Evolutionary conservation across 2,888 invertebrate genomes (phyloP), one percentile per base, ranked within the genome.

Genomic region (Aphrophora alni): DNA sequence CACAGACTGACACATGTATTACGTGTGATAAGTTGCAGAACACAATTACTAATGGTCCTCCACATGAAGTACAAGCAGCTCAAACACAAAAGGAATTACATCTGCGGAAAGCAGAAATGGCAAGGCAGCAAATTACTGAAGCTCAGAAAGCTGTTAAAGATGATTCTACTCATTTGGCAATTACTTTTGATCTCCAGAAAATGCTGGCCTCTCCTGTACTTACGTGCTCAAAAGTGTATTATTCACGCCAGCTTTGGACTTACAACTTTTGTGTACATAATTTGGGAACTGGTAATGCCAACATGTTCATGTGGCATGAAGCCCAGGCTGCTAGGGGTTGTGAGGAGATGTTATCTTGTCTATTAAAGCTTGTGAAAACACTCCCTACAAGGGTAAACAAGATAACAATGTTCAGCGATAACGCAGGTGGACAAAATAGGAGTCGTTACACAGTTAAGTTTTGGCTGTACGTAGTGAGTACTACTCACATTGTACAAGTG

Each of bases 171-270:
- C 1, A 12, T 14, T 10, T 17, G 4, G 81, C 81, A 25, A 82
- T 83, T 59, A 84, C 82, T 76, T 85, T 83, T 83, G 83, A 85
- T 75, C 27, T 84, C 38, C 82, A 83, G 80, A 84, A 85, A 79
- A 84, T 79, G 51, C 76, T 85, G 71, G 81, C 83, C 24, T 81
- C 83, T 26, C 83, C 84, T 68, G 4, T 79, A 33, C 75, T 83
- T 25, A 81, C 83, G 26, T 83, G 82, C 77, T 38, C 78, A 24
- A 84, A 81, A 27, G 83, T 82, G 17, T 84, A 84, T 77, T 85
- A 85, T 77, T 74, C 69, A 14, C 69, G 82, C 12, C 84, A 84
- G 76, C 81, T 84, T 21, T 84, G 83, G 83, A 83, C 84, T 7
- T 84, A 85, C 75, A 84, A 83, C 74, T 75, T 85, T 33, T 59